phyloP scores from a whole-genome alignment of 2,797 vertebrate genomes.

The Typhlichthys subterraneus region DNA sequence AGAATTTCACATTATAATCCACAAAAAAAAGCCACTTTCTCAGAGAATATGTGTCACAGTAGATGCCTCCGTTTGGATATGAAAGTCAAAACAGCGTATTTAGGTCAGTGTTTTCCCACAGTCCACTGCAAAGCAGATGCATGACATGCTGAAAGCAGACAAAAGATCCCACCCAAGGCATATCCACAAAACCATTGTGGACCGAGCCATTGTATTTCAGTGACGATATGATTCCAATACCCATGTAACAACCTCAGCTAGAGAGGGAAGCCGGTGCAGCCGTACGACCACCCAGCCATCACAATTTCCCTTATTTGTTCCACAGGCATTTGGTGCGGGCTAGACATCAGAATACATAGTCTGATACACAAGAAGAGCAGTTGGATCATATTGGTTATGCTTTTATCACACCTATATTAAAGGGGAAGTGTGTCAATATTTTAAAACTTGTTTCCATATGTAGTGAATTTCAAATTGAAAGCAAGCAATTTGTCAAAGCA shows the following conservation, averaged over 20 bases:
- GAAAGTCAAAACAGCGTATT: conserved; percentile 57
- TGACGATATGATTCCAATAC: conserved; percentile 5
- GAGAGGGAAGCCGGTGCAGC: conserved; percentile 42
- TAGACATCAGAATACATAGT: conserved; percentile 25
- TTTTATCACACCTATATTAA: conserved; percentile 24
- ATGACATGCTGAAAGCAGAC: conserved; percentile 52
- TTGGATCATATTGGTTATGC: conserved; percentile 17
- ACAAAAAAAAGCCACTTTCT: not conserved
- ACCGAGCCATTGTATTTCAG: conserved; percentile 21
- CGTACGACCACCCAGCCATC: conserved; percentile 39
- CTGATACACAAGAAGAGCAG: conserved; percentile 14
- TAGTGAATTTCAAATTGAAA: not conserved
- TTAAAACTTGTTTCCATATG: not conserved
- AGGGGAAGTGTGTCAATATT: conserved; percentile 3
- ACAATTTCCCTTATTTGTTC: conserved; percentile 40
- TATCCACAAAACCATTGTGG: conserved; percentile 20
- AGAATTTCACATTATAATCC: conserved; percentile 20
- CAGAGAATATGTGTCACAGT: too few species aligned
- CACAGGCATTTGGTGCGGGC: conserved; percentile 45
- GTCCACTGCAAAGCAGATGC: conserved; percentile 42
- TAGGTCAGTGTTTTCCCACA: conserved; percentile 59
- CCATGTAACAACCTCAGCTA: conserved; percentile 37
- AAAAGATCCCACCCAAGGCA: conserved; percentile 15
- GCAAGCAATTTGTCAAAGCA: too few species aligned
- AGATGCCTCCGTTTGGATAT: not conserved